Conservation (phyloP, 2,113 vertebrate species). For the Chauna torquata region DNA sequence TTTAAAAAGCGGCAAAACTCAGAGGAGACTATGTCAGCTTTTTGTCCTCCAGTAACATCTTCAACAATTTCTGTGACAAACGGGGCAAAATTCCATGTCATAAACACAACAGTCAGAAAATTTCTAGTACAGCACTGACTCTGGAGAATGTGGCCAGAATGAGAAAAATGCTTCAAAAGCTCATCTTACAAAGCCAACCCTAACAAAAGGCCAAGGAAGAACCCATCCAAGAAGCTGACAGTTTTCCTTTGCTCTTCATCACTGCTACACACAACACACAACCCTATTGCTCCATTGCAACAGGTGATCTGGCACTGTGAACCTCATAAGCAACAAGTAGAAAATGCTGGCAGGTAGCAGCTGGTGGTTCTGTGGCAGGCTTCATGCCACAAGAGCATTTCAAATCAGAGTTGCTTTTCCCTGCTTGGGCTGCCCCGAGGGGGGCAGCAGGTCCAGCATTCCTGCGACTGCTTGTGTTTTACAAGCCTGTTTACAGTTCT, state of each 20-base stretch:
- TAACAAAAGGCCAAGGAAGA: neutral
- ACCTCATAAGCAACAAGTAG: neutral
- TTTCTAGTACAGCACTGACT: neutral
- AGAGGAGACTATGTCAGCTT: neutral
- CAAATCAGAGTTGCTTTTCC: neutral
- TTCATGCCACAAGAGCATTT: neutral
- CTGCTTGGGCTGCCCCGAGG: neutral
- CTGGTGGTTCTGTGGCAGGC: neutral
- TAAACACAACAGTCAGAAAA: slow-evolving; percentile 1
- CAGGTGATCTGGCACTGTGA: neutral
- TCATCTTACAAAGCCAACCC: neutral
- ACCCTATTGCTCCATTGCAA: accelerated
- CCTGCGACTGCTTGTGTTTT: neutral
- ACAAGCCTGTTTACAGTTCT: neutral
- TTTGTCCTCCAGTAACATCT: neutral
- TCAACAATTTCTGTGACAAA: neutral
- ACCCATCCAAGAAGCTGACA: accelerated
- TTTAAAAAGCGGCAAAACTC: neutral
- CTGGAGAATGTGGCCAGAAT: neutral
- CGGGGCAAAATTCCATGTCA: neutral
- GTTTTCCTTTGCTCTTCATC: neutral
- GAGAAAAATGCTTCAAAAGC: neutral
- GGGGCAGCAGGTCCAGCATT: neutral
- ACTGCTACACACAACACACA: accelerated
- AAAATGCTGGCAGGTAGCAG: neutral